Base-by-base conservation (phyloP, 2,113 vertebrate species). In the Gobius niger region DNA sequence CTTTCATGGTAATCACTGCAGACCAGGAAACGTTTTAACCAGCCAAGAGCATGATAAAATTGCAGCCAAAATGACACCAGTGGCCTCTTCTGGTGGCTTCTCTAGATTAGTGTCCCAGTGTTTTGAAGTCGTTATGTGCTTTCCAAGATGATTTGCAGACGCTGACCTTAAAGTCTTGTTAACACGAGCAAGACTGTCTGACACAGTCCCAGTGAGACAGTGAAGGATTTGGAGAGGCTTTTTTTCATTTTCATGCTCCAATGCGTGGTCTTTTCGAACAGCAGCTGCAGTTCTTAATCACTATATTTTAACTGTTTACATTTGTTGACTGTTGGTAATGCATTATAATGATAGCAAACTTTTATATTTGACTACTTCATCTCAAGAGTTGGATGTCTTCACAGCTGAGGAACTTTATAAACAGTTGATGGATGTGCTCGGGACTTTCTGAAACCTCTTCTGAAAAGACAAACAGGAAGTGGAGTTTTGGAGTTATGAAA, bases 401-500 rank as follows among this genome's bases (percentile, higher is more conserved):
- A 19, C 73, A 85, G 75, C 72, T 40, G 8, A 77, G 40, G 2
- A 11, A 7, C 40, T 1, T 63, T 15, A 41, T 34, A 68, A 57
- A 57, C 42, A 63, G 56, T 66, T 74, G 64, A 67, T 67, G 57
- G 72, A 76, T 44, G 57, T 14, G 34, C 69, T 7, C 46, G 60
- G 65, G 70, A 75, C 51, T 77, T 78, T 50, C 57, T 78, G 16
- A 72, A 69, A n/a, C 14, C 71, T 65, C 63, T 46, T 18, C 52
- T 54, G 52, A 19, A 54, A 54, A 24, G 44, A 67, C 66, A 68
- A 83, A 71, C 72, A 80, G 69, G 65, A 82, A 77, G 70, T 10
- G 12, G 16, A 65, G 60, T 78, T 85, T 76, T 76, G 64, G 42
- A 60, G 8, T 47, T 47, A 7, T 40, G 4, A 76, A 65, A 47